Base-by-base conservation (phyloP, 2,888 invertebrate genomes). In the Ectemnius continuus region DNA sequence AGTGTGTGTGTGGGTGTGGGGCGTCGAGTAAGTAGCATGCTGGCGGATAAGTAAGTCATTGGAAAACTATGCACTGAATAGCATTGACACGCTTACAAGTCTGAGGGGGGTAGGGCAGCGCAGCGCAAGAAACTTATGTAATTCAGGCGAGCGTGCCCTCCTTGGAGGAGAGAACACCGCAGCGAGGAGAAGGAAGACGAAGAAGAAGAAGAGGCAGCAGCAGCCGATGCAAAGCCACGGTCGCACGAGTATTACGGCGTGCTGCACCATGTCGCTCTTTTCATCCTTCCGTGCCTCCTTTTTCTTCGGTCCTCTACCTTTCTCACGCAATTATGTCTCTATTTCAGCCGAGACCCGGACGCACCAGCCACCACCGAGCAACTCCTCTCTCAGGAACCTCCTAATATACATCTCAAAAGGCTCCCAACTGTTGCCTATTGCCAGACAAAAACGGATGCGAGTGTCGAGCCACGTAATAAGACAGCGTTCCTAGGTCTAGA, bases 181-280 rank as follows among this genome's bases (percentile, higher is more conserved):
- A 36, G 36, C 36, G 36, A 36, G 36, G 36, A 28, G 28, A n/a
- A n/a, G n/a, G n/a, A n/a, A n/a, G n/a, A n/a, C n/a, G n/a, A 23
- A 23, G 23, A 23, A 23, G 23, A 23, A 20, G 20, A 20, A 20
- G 20, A 20, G 2, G 28, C 1, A 36, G 36, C 4, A 36, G 36
- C 1, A 36, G 36, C 36, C 52, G 59, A 78, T 68, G 73, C 73
- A 57, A 77, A 77, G 80, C 79, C 83, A 66, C 79, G 77, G 68
- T 82, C 80, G 73, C 82, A 80, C 80, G 82, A 71, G 79, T 82
- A 82, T 82, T 79, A 79, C 62, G 70, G 74, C 67, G 36, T 1
- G 36, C 8, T 1, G 36, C 8, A 36, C 8, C 36, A 36, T 36
- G 36, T 36, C 36, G 36, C 36, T 68, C 78, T 82, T 23, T 23